phyloP scores from a whole-genome alignment of 2,113 vertebrate genomes.

The Eulemur rufifrons region DNA sequence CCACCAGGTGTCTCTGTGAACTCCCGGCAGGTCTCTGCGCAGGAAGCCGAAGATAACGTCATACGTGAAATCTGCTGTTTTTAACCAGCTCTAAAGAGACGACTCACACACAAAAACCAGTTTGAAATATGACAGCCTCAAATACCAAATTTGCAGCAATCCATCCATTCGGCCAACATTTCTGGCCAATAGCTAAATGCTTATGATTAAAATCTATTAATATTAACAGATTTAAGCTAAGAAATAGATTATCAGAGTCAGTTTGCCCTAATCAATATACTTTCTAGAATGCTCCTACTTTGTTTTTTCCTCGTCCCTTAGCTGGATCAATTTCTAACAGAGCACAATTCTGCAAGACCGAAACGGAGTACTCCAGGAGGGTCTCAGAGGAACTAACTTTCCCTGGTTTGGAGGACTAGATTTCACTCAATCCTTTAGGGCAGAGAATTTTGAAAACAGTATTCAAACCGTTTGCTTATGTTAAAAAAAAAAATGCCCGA shows the following conservation, averaged over 20 bases:
- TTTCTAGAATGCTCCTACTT: conserved; percentile 5
- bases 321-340: not conserved
- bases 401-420: not conserved
- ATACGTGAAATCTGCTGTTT: not conserved
- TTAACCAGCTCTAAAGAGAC: not conserved
- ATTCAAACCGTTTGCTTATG: not conserved
- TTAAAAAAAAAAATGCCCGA: not conserved
- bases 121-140: not conserved
- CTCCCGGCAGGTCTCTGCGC: not conserved
- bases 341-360: not conserved
- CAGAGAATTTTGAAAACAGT: not conserved
- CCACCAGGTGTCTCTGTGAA: conserved; percentile 74
- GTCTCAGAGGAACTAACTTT: not conserved
- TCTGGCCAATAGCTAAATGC: not conserved
- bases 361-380: not conserved
- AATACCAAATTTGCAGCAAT: not conserved
- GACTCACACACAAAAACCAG: not conserved
- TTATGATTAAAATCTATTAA: not conserved
- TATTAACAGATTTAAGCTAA: not conserved
- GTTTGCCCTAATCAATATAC: not conserved
- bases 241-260: not conserved
- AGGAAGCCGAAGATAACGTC: not conserved
- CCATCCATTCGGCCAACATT: not conserved
- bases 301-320: not conserved
- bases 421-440: not conserved